These are phyloP conservation scores for Arctopsyche grandis DNA, from an alignment of 1,140 invertebrate genomes.

Conservation along the genomic window DNA sequence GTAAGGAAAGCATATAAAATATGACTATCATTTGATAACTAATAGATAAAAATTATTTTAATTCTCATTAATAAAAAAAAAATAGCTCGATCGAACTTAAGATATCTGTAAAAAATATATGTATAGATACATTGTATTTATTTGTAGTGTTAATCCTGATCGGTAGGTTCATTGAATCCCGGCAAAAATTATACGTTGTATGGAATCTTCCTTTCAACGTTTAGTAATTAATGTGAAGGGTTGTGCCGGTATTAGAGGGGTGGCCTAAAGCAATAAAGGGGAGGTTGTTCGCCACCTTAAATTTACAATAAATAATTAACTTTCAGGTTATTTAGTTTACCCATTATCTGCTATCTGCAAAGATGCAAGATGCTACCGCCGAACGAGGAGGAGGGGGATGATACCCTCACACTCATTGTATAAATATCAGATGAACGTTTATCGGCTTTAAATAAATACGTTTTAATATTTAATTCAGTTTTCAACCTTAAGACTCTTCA, in stretches of 20 bases:
- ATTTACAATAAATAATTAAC: constrained; percentile 56
- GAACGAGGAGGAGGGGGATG: background rate
- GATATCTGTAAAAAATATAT: too few relatives aligned
- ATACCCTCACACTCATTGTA: background rate
- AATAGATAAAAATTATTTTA: too few relatives aligned
- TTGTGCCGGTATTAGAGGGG: constrained; percentile 32
- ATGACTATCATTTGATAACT: background rate
- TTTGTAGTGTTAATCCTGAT: background rate
- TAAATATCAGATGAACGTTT: constrained; percentile 1
- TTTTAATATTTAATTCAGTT: background rate
- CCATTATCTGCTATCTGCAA: constrained; percentile 51
- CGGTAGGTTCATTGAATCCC: background rate
- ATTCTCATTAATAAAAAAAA: too few relatives aligned
- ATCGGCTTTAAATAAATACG: constrained; percentile 17
- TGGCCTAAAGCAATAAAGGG: constrained; percentile 37
- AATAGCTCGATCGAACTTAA: too few relatives aligned
- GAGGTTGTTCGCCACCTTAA: constrained; percentile 42
- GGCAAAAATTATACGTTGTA: constrained; percentile 37
- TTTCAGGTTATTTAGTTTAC: constrained; percentile 53
- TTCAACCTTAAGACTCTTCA: too few relatives aligned
- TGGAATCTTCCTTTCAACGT: constrained; percentile 38
- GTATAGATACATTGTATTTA: too few relatives aligned
- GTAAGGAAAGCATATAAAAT: background rate
- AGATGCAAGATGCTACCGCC: constrained; percentile 50
- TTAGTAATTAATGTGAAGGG: constrained; percentile 43